These are phyloP conservation scores for Pycnomerus fuliginosus DNA, from an alignment of 2,888 invertebrate genomes.

Conservation along the genomic window DNA sequence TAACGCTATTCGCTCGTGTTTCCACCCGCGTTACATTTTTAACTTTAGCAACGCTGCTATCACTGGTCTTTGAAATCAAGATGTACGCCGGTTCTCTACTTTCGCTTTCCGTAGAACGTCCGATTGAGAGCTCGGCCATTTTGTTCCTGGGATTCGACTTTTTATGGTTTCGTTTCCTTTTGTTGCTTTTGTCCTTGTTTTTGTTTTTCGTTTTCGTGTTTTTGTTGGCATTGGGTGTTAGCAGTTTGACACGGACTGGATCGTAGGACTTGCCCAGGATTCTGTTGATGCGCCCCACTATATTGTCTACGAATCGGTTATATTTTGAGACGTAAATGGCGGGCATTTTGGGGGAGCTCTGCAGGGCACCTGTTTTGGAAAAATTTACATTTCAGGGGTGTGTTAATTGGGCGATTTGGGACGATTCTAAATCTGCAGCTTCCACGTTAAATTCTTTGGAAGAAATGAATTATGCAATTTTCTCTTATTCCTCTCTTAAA, in stretches of 20 bases:
- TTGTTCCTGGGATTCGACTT: conserved; percentile 41
- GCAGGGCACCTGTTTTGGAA: conserved; percentile 38
- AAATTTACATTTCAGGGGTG: too few relatives aligned
- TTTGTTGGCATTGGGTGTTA: conserved; percentile 50
- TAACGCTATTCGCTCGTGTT: conserved; percentile 34
- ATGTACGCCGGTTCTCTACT: conserved; percentile 46
- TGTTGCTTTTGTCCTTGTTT: conserved; percentile 33
- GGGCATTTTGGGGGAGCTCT: conserved; percentile 56
- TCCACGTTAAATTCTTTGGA: too few relatives aligned
- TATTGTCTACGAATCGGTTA: conserved; percentile 83
- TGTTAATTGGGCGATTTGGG: too few relatives aligned
- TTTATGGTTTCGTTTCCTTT: conserved; percentile 13
- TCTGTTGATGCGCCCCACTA: conserved; percentile 77
- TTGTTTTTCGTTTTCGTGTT: conserved; percentile 48
- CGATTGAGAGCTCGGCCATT: conserved; percentile 48
- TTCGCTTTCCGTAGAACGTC: conserved; percentile 41
- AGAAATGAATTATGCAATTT: too few relatives aligned
- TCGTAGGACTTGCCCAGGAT: conserved; percentile 79
- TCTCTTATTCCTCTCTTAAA: too few relatives aligned
- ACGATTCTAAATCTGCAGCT: too few relatives aligned
- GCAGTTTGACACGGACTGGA: conserved; percentile 77
- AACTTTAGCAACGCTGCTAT: conserved; percentile 23
- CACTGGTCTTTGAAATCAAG: conserved; percentile 45
- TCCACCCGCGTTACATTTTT: conserved; percentile 25
- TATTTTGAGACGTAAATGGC: conserved; percentile 77